These are phyloP conservation scores for Drosophila grimshawi DNA, from an alignment of 1,140 invertebrate species.

Conservation along the genomic window DNA sequence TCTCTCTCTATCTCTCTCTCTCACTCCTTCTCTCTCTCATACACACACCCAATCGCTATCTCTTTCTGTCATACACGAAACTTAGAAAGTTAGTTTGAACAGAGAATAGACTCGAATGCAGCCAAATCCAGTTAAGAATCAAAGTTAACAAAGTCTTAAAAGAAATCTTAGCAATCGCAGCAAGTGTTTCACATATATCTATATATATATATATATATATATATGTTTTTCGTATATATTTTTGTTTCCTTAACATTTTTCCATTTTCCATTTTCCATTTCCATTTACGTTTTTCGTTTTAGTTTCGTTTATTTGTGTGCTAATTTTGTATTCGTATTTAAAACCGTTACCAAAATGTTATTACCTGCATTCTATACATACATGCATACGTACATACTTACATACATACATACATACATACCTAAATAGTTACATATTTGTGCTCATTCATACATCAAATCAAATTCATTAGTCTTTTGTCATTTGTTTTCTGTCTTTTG, in stretches of 20 bases:
- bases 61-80: constrained; percentile 3
- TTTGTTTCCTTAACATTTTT: constrained; percentile 20
- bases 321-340: constrained; percentile 80
- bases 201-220: background rate
- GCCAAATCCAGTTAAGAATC: background rate
- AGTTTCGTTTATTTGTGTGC: constrained; percentile 75
- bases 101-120: background rate
- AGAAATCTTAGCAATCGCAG: background rate
- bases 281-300: constrained; percentile 30
- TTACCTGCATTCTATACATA: constrained; percentile 12
- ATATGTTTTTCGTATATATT: constrained; percentile 2
- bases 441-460: constrained; percentile 3
- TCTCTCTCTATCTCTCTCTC: background rate
- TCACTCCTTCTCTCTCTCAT: background rate
- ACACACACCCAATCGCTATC: background rate
- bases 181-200: too few relatives aligned
- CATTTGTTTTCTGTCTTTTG: background rate
- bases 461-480: background rate
- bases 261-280: constrained; percentile 9
- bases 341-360: constrained; percentile 24
- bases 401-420: constrained; percentile 15
- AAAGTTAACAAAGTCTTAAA: background rate
- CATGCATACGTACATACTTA: constrained; percentile 2
- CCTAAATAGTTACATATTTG: background rate
- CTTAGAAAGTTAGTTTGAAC: background rate